phyloP scores from a whole-genome alignment of 2,113 vertebrate species.

The Hemibagrus wyckioides region DNA sequence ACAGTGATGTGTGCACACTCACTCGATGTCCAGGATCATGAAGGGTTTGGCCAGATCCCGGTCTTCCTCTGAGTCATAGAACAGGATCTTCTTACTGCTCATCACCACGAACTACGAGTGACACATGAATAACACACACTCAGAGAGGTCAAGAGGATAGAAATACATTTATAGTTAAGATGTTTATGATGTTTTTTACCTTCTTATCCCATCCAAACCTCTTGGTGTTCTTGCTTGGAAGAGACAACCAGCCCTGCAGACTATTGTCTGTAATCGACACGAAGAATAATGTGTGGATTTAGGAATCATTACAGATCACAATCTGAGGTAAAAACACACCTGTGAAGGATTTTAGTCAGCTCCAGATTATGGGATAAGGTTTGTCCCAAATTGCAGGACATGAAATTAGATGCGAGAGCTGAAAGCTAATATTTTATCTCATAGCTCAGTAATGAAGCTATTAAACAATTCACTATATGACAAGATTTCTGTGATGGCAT shows the following conservation, averaged over 20 bases:
- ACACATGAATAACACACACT: neutral
- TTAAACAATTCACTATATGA: neutral
- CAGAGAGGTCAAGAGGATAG: neutral
- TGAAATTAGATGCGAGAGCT: neutral
- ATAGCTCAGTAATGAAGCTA: neutral
- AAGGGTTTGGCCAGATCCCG: slow-evolving; percentile 91
- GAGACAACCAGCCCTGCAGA: slow-evolving; percentile 90
- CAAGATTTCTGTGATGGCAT: neutral
- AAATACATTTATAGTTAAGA: neutral
- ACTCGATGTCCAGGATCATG: slow-evolving; percentile 97
- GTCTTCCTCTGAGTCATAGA: slow-evolving; percentile 92
- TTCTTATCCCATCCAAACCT: slow-evolving; percentile 97
- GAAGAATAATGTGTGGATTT: slow-evolving; percentile 36
- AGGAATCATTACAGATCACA: neutral
- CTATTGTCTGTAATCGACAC: slow-evolving; percentile 75
- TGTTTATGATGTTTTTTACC: slow-evolving; percentile 68
- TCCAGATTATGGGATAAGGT: neutral
- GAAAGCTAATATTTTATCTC: neutral
- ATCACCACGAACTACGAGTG: slow-evolving; percentile 87
- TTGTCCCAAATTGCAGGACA: neutral
- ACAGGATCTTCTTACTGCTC: slow-evolving; percentile 98
- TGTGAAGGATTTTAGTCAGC: neutral
- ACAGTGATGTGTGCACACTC: slow-evolving; percentile 67
- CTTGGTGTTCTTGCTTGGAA: slow-evolving; percentile 92
- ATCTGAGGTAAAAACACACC: neutral